Evolutionary conservation across 2,888 invertebrate genomes (phyloP), one percentile per base, ranked within the genome.

Genomic region (Mactromeris polynyma): DNA sequence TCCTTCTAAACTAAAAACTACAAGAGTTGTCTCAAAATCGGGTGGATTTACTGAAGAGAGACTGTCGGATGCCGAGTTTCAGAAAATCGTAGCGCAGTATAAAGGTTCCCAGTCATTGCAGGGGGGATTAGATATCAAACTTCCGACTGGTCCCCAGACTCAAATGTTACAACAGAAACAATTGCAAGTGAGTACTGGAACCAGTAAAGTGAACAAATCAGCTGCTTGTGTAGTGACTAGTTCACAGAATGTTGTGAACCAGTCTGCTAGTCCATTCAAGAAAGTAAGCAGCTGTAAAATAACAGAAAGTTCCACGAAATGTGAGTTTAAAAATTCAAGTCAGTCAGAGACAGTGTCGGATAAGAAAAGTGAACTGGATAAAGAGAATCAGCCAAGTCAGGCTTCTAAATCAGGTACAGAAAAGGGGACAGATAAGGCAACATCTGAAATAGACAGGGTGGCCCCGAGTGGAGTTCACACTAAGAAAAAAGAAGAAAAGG

Each of bases 41-140:
- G 90, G 90, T 21, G 91, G 91, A n/a, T 91, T 91, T 64, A 89
- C 89, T 31, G 91, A 91, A 77, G 91, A 91, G 81, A 51, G 87
- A 40, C 36, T 91, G 3, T 89, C 89, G 2, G 78, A 89, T 54
- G 85, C 84, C 17, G 92, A 92, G 46, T 92, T 89, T 86, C 79
- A 91, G 83, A 91, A 91, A 85, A 83, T 91, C n/a, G 36, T 91
- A 0, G 64, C 89, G 7, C 87, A 88, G 46, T 88, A 90, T 51
- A 89, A 91, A 26, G 77, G 81, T 14, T 73, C 85, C 19, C n/a
- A 46, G 0, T 83, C 81, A 14, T 79, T 26, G 4, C 83, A 82
- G 14, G 89, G 81, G n/a, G 85, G 83, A 1, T 84, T 82, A 0
- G 64, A 80, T 36, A 85, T 58, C 38, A 58, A 87, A 0, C 36